phyloP scores from a whole-genome alignment of 2,888 invertebrate genomes.

The Mesoligia furuncula region DNA sequence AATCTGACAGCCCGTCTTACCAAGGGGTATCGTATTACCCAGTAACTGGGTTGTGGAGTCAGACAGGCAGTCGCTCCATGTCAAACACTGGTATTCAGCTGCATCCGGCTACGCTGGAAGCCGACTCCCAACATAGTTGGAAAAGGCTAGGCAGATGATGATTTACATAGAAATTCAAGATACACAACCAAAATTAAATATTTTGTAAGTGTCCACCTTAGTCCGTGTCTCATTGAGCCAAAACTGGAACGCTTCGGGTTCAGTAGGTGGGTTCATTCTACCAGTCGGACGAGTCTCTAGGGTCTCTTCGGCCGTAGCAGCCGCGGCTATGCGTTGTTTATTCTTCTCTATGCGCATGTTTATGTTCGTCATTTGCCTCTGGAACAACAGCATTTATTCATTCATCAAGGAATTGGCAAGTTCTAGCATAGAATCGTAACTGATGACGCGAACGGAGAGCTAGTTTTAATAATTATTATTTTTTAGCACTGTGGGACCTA shows the following conservation, averaged over 20 bases:
- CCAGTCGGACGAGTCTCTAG: slow-evolving; percentile 78
- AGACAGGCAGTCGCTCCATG: no score
- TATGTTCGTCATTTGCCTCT: slow-evolving; percentile 91
- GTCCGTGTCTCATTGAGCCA: slow-evolving; percentile 90
- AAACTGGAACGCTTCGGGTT: slow-evolving; percentile 87
- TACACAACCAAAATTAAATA: neutral
- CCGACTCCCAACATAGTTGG: no score
- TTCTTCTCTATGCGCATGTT: slow-evolving; percentile 94
- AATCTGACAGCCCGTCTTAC: no score
- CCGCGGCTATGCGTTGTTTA: slow-evolving; percentile 93
- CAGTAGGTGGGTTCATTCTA: slow-evolving; percentile 84
- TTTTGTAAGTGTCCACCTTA: slow-evolving; percentile 84
- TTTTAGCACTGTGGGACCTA: neutral
- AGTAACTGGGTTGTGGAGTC: no score
- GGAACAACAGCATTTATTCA: slow-evolving; percentile 29
- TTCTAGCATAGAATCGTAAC: neutral
- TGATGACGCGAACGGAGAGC: neutral
- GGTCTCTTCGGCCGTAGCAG: slow-evolving; percentile 92
- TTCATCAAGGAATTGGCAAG: neutral
- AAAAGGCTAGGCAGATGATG: no score
- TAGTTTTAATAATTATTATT: neutral
- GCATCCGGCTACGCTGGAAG: no score
- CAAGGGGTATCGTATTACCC: no score
- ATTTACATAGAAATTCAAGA: neutral
- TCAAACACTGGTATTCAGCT: no score